A percentile compares a stretch with the other conserved stretches of the same genome.
These are phyloP conservation scores for Selene dorsalis DNA, from an alignment of 2,797 vertebrate species.

Conservation along the genomic window DNA sequence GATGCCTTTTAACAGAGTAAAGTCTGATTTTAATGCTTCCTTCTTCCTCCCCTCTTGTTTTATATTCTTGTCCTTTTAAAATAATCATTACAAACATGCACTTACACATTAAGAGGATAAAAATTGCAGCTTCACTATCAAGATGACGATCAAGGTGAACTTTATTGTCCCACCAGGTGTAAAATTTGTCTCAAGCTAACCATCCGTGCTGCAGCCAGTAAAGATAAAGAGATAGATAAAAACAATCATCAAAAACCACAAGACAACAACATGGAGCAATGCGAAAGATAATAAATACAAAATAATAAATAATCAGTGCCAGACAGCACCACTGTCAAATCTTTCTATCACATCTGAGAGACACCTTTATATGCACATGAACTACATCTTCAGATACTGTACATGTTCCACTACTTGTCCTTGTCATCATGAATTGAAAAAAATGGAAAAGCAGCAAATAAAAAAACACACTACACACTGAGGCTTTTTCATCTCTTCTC, in stretches of 20 bases:
- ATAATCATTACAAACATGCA: neutral
- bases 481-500: neutral
- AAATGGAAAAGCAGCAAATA: slow-evolving; percentile 1
- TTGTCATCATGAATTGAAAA: slow-evolving; percentile 1
- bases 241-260: too few relatives aligned
- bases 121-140: neutral
- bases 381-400: neutral
- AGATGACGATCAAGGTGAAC: too few relatives aligned
- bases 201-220: too few relatives aligned
- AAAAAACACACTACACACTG: slow-evolving; percentile 27
- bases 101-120: neutral
- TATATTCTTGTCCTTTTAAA: neutral
- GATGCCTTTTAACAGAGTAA: neutral
- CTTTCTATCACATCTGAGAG: slow-evolving; percentile 1
- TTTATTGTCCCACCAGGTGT: too few relatives aligned
- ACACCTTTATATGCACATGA: neutral
- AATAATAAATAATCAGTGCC: too few relatives aligned
- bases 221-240: too few relatives aligned
- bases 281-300: too few relatives aligned
- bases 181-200: too few relatives aligned
- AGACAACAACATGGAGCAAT: too few relatives aligned
- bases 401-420: slow-evolving; percentile 6
- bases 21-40: neutral
- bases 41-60: too few relatives aligned
- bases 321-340: neutral